A percentile compares a stretch with the other conserved stretches of the same genome.
These are phyloP conservation scores for Paratilapia polleni DNA, from an alignment of 2,113 vertebrate genomes.

Conservation along the genomic window DNA sequence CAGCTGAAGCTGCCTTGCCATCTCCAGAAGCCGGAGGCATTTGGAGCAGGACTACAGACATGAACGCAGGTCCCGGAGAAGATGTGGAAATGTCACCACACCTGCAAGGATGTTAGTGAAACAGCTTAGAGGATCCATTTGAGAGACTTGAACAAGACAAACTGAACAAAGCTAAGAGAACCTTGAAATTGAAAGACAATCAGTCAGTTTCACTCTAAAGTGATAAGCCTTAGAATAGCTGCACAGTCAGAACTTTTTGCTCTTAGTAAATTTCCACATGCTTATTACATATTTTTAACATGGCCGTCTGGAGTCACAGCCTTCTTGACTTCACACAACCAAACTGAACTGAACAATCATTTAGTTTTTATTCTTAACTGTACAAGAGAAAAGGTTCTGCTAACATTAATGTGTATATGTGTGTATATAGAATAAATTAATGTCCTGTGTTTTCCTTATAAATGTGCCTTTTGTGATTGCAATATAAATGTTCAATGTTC, in stretches of 20 bases:
- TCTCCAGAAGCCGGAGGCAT: neutral
- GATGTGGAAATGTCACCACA: neutral
- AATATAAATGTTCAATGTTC: conserved; percentile 40
- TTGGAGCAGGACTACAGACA: conserved; percentile 18
- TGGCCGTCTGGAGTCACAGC: too few relatives aligned
- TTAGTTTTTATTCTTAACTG: conserved; percentile 33
- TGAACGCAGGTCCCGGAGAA: neutral
- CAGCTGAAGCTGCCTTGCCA: neutral
- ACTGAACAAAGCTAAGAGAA: conserved; percentile 9
- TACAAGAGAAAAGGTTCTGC: conserved; percentile 38
- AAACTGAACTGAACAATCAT: neutral
- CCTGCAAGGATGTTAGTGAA: conserved; percentile 24
- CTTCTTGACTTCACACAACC: neutral
- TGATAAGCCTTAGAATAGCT: conserved; percentile 12
- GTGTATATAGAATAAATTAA: conserved; percentile 84
- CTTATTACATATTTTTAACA: neutral
- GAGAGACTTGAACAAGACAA: neutral
- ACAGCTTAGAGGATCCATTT: conserved; percentile 2
- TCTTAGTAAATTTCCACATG: conserved; percentile 32
- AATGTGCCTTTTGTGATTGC: conserved; percentile 59
- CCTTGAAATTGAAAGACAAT: conserved; percentile 18
- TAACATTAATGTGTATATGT: conserved; percentile 78
- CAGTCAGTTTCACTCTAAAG: neutral
- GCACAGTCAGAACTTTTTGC: conserved; percentile 34
- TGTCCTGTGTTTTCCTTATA: conserved; percentile 48